Percentiles rank a stretch among this genome's conserved stretches.
These are phyloP conservation scores for Clitarchus hookeri DNA, from an alignment of 2,888 invertebrate genomes.

Conservation along the genomic window DNA sequence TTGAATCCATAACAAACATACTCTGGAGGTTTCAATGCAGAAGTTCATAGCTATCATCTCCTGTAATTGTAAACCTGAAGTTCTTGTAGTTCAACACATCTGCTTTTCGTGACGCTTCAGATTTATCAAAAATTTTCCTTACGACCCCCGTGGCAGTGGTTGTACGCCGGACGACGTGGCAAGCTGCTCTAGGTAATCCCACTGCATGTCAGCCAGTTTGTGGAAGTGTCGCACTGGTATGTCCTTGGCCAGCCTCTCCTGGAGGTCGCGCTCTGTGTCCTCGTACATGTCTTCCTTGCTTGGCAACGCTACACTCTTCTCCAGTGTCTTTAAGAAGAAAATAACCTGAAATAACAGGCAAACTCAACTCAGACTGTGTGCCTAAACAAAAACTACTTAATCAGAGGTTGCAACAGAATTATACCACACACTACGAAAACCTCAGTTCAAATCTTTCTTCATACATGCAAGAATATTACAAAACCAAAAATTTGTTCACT, in stretches of 20 bases:
- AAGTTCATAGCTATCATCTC: slow-evolving; percentile 18
- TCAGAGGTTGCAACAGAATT: no score
- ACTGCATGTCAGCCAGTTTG: slow-evolving; percentile 78
- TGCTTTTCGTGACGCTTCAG: slow-evolving; percentile 66
- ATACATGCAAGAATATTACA: no score
- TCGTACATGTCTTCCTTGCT: slow-evolving; percentile 64
- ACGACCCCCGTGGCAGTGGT: slow-evolving; percentile 70
- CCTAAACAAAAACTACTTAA: no score
- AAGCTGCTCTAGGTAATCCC: slow-evolving; percentile 70
- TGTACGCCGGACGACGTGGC: slow-evolving; percentile 65
- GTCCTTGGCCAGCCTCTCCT: slow-evolving; percentile 64
- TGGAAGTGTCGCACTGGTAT: slow-evolving; percentile 76
- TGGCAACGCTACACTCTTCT: slow-evolving; percentile 63
- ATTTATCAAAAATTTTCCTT: slow-evolving; percentile 71
- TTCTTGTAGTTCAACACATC: slow-evolving; percentile 66
- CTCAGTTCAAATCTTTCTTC: no score
- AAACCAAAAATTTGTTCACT: no score
- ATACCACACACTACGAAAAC: no score
- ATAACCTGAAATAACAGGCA: slow-evolving; percentile 60
- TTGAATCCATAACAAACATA: background rate
- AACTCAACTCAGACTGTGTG: background rate
- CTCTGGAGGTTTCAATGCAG: background rate
- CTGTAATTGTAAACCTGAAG: slow-evolving; percentile 56
- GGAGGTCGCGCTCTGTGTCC: slow-evolving; percentile 65
- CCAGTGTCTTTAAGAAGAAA: slow-evolving; percentile 68